Conservation (phyloP, 2,888 invertebrate species). For the Synanthedon andrenaeformis region DNA sequence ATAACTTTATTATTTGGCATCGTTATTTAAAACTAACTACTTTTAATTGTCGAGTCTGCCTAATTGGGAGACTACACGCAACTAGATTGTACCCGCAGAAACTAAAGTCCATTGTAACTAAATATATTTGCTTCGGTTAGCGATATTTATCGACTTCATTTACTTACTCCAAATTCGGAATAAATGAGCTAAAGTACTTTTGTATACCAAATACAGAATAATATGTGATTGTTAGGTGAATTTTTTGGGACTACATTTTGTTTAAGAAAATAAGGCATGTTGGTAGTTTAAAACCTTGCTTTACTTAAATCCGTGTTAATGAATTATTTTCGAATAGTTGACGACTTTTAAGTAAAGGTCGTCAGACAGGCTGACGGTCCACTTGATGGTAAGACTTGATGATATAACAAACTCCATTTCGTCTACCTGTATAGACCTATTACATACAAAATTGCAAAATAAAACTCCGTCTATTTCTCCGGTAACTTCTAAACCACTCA, state of each 20-base stretch:
- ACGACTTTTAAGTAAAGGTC: no score
- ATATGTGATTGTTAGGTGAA: neutral
- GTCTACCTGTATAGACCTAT: no score
- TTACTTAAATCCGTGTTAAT: no score
- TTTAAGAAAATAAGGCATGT: no score
- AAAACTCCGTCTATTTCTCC: no score
- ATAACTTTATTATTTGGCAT: neutral
- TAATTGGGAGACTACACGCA: conserved; percentile 46
- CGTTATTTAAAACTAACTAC: conserved; percentile 18
- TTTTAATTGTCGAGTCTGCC: conserved; percentile 36
- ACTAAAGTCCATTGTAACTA: conserved; percentile 33
- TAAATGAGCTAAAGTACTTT: conserved; percentile 9
- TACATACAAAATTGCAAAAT: no score
- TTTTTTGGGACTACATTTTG: neutral
- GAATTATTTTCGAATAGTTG: no score
- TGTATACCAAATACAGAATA: conserved; percentile 1
- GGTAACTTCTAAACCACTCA: no score
- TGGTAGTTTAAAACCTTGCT: no score
- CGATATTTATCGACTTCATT: conserved; percentile 45
- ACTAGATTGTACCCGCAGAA: conserved; percentile 48
- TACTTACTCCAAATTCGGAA: conserved; percentile 31
- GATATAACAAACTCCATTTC: no score
- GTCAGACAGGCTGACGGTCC: no score
- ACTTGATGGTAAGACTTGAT: no score
- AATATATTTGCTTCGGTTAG: conserved; percentile 39